A percentile compares a stretch with the other conserved stretches of the same genome.
Evolutionary conservation across 2,797 vertebrate species (phyloP).

Genomic region (Myripristis murdjan): DNA sequence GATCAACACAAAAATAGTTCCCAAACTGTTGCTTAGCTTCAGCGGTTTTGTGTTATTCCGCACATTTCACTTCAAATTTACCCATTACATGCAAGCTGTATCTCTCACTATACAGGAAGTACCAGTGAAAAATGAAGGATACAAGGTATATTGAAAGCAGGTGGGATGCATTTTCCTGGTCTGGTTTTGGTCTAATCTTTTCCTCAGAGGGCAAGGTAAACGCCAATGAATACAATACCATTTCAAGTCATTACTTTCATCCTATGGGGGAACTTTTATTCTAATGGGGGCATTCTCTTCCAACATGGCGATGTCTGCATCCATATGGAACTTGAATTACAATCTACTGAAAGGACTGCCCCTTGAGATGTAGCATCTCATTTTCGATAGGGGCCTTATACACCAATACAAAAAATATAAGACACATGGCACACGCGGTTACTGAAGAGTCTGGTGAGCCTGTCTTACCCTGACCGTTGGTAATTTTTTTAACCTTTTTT

Average conservation of each 20-base stretch:
- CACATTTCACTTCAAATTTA: slow-evolving; percentile 35
- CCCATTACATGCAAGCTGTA: slow-evolving; percentile 16
- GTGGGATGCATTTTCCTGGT: slow-evolving; percentile 60
- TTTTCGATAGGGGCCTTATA: too few species aligned
- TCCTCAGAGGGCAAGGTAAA: slow-evolving; percentile 58
- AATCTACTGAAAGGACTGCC: too few species aligned
- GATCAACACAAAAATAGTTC: slow-evolving; percentile 27
- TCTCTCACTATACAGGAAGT: slow-evolving; percentile 37
- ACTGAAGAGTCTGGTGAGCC: too few species aligned
- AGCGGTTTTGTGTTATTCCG: slow-evolving; percentile 22
- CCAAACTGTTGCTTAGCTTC: slow-evolving; percentile 33
- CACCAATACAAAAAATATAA: too few species aligned
- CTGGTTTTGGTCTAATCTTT: slow-evolving; percentile 66
- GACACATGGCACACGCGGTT: too few species aligned
- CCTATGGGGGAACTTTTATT: slow-evolving; percentile 59
- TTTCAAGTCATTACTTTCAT: slow-evolving; percentile 67
- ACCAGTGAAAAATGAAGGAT: slow-evolving; percentile 58
- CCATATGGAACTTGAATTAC: slow-evolving; percentile 38
- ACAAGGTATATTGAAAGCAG: slow-evolving; percentile 67
- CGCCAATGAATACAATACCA: slow-evolving; percentile 72
- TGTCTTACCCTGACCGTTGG: too few species aligned
- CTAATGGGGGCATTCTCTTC: slow-evolving; percentile 27
- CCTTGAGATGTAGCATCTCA: too few species aligned
- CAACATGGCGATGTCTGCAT: slow-evolving; percentile 37
- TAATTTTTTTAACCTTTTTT: too few species aligned